Percentiles rank a stretch among this genome's conserved stretches.
phyloP scores from a whole-genome alignment of 2,888 invertebrate species.

The Mesodorylaimus sp. region DNA sequence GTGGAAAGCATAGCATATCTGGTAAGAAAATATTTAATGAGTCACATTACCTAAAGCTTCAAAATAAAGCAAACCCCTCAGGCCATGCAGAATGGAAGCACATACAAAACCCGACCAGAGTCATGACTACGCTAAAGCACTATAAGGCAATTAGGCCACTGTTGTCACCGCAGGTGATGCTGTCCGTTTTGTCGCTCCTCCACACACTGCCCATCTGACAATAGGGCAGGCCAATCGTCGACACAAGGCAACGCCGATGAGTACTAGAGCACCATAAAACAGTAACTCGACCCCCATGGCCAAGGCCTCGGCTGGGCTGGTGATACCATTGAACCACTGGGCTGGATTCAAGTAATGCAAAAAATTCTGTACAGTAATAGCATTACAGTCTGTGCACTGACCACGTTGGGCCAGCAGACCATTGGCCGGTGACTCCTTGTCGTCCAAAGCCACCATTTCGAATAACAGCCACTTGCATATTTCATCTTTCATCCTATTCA shows the following conservation, averaged over 20 bases:
- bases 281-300: conserved; percentile 15
- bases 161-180: neutral
- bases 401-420: conserved; percentile 15
- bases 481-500: conserved; percentile 15
- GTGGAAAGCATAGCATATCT: too few species aligned
- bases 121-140: too few species aligned
- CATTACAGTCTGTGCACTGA: conserved; percentile 20
- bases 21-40: too few species aligned
- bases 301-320: conserved; percentile 16
- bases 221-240: conserved; percentile 20
- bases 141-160: too few species aligned
- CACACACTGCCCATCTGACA: conserved; percentile 15
- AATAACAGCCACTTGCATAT: conserved; percentile 18
- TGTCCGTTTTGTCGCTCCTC: neutral
- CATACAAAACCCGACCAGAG: too few species aligned
- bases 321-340: conserved; percentile 19
- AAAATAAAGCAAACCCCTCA: too few species aligned
- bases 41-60: too few species aligned
- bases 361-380: conserved; percentile 18
- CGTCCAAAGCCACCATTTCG: conserved; percentile 11
- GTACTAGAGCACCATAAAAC: conserved; percentile 14
- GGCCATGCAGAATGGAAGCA: too few species aligned
- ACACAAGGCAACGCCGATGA: conserved; percentile 14
- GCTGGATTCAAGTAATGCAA: conserved; percentile 16
- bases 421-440: conserved; percentile 3